These are phyloP conservation scores for Hydraecia micacea DNA, from an alignment of 2,888 invertebrate genomes.

Conservation along the genomic window DNA sequence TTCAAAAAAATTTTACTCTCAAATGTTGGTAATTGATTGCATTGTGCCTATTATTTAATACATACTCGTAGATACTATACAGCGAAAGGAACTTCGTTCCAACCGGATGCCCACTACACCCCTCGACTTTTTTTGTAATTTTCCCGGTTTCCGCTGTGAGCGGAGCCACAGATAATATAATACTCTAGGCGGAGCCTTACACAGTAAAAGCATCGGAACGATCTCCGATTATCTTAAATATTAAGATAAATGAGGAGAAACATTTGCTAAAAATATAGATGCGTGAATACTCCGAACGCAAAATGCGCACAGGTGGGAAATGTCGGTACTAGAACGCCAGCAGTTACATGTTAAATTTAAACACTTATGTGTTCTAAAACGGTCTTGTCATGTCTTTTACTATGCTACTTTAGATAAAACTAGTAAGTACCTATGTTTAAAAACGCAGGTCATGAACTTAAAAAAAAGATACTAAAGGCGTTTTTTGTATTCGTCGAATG, in stretches of 20 bases:
- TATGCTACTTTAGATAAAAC: background rate
- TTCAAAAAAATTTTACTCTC: no score
- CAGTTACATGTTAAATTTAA: slow-evolving; percentile 24
- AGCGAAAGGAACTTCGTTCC: no score
- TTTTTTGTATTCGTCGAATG: background rate
- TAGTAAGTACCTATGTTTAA: background rate
- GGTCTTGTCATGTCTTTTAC: background rate
- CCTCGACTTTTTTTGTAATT: no score
- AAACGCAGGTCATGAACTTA: background rate
- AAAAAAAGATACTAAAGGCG: no score
- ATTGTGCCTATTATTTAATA: no score
- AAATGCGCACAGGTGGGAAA: slow-evolving; percentile 20
- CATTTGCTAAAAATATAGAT: slow-evolving; percentile 20
- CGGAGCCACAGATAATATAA: no score
- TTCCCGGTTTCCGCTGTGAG: no score
- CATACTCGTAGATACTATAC: no score
- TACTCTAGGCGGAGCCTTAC: no score
- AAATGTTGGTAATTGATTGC: no score
- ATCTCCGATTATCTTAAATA: background rate
- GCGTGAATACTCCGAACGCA: background rate
- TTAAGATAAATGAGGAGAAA: background rate
- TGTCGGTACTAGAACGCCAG: slow-evolving; percentile 18
- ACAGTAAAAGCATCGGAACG: no score
- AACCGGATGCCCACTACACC: no score
- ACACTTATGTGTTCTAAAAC: background rate